Conservation (phyloP, 2,113 vertebrate genomes). For the Anarrhichthys ocellatus region DNA sequence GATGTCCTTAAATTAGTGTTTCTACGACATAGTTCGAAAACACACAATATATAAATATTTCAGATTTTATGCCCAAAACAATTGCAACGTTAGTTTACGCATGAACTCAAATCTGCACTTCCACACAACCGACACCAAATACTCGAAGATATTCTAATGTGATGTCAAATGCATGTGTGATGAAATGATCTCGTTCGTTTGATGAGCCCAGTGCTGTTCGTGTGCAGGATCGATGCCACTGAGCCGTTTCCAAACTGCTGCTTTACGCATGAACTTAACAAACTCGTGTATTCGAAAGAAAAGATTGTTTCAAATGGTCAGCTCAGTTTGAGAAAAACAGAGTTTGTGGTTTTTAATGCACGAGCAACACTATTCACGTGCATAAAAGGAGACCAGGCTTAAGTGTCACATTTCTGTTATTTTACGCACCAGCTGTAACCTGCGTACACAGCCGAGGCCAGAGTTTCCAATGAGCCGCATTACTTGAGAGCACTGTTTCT, state of each 20-base stretch:
- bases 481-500: background rate
- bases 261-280: background rate
- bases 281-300: no score
- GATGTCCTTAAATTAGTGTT: background rate
- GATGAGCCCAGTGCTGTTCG: background rate
- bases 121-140: background rate
- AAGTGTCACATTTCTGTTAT: background rate
- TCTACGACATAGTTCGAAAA: background rate
- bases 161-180: background rate
- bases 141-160: accelerated
- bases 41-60: background rate
- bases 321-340: background rate
- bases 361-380: background rate
- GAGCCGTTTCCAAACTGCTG: background rate
- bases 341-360: background rate
- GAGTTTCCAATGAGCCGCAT: background rate
- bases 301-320: background rate
- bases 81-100: background rate
- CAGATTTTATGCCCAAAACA: background rate
- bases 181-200: background rate
- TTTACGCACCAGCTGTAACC: conserved; percentile 10
- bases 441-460: background rate
- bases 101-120: background rate
- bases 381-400: background rate
- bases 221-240: background rate